phyloP scores from a whole-genome alignment of 2,113 vertebrate genomes.

The Atherinomorus stipes region DNA sequence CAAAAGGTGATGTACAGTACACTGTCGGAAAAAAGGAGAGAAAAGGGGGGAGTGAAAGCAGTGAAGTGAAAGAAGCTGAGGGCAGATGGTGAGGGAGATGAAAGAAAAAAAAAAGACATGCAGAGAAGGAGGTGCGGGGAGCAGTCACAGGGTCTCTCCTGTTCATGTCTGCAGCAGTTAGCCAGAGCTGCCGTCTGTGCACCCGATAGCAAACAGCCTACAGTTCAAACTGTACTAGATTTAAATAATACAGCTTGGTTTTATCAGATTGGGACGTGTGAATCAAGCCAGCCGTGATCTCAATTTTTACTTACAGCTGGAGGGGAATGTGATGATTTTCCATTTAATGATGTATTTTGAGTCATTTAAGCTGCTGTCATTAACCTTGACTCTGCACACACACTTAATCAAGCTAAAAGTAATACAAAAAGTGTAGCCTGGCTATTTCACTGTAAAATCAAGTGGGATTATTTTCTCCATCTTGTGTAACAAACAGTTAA shows the following conservation, averaged over 20 bases:
- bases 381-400: too few species aligned
- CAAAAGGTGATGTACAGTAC: constrained; percentile 17
- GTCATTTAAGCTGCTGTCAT: background rate
- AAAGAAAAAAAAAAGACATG: background rate
- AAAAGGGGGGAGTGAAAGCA: background rate
- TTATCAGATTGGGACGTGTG: too few species aligned
- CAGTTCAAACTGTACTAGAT: too few species aligned
- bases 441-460: background rate
- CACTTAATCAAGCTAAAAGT: background rate
- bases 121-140: background rate
- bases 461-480: background rate
- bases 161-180: background rate
- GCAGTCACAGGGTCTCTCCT: background rate
- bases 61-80: background rate
- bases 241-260: too few species aligned
- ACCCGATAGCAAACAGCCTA: background rate
- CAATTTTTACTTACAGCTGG: too few species aligned
- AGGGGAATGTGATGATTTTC: background rate
- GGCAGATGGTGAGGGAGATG: constrained; percentile 26
- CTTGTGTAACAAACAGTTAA: background rate
- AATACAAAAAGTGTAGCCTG: too few species aligned
- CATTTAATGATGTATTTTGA: background rate
- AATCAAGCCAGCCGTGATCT: background rate
- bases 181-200: background rate
- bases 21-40: constrained; percentile 20